These are phyloP conservation scores for Cheirogaleus medius DNA, from an alignment of 2,113 vertebrate genomes.

Conservation along the genomic window DNA sequence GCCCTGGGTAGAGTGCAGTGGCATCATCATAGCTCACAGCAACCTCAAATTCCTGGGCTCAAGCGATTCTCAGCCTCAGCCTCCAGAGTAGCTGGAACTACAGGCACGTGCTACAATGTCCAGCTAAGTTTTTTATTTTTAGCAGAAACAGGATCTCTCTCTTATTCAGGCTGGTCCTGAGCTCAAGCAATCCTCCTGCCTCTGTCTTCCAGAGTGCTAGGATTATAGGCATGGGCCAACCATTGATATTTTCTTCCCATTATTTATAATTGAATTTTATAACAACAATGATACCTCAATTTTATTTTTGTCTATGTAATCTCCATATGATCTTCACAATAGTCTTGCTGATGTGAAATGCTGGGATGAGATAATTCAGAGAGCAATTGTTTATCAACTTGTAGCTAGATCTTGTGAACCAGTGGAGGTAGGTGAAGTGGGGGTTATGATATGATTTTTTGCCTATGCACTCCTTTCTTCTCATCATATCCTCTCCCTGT, in stretches of 20 bases:
- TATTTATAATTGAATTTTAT: constrained; percentile 41
- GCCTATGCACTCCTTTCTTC: not conserved
- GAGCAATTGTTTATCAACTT: not conserved
- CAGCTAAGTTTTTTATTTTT: no score
- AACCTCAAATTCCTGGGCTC: no score
- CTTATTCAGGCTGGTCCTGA: no score
- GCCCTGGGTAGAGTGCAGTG: no score
- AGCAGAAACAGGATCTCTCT: no score
- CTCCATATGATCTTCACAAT: not conserved
- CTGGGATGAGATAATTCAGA: not conserved
- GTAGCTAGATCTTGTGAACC: not conserved
- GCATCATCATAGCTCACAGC: no score
- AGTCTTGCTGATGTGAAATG: not conserved
- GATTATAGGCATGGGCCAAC: no score
- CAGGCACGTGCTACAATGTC: no score
- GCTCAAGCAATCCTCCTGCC: no score
- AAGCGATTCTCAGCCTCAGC: no score
- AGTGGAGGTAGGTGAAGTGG: not conserved
- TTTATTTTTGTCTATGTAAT: not conserved
- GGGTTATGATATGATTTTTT: not conserved
- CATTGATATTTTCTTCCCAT: constrained; percentile 3
- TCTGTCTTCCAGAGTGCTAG: no score
- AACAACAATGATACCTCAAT: not conserved
- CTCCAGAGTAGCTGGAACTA: no score
- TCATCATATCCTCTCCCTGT: not conserved